Percentiles rank a stretch among this genome's conserved stretches.
Conservation (phyloP, 2,888 invertebrate genomes). For the Tanaodytes sp. region DNA sequence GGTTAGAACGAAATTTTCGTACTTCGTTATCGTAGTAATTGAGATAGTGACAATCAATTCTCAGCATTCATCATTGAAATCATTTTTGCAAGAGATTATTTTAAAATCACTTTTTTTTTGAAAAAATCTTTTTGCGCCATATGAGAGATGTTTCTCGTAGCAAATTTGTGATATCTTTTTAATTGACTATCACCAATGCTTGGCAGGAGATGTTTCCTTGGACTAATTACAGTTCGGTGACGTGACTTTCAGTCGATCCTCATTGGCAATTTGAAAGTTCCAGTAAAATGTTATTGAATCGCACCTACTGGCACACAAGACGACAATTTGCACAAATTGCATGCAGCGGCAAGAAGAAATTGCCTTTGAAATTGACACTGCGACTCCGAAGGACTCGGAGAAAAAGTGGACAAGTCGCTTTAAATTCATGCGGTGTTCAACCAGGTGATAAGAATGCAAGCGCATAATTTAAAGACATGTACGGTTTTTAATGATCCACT, state of each 20-base stretch:
- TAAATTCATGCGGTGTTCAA: conserved; percentile 3
- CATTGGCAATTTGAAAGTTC: conserved; percentile 38
- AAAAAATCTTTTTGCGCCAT: no score
- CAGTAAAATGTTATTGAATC: conserved; percentile 26
- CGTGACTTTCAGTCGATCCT: conserved; percentile 32
- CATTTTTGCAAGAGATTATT: no score
- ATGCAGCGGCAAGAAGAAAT: conserved; percentile 10
- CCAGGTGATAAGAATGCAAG: conserved; percentile 16
- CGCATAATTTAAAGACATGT: conserved; percentile 3
- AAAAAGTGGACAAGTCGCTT: background rate
- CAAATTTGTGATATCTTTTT: no score
- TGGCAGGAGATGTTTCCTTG: conserved; percentile 36
- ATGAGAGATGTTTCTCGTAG: no score
- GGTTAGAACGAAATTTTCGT: no score
- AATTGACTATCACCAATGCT: conserved; percentile 13
- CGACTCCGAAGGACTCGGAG: conserved; percentile 9
- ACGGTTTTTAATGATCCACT: background rate
- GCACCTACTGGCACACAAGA: conserved; percentile 20
- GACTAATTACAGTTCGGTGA: conserved; percentile 29
- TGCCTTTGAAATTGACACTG: conserved; percentile 12
- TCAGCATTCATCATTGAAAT: no score
- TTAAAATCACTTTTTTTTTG: no score
- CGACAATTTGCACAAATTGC: conserved; percentile 20
- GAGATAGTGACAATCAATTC: no score
- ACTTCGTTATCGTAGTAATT: no score